Evolutionary conservation across 2,797 vertebrate genomes (phyloP).

Genomic region (Tiaroga cobitis): DNA sequence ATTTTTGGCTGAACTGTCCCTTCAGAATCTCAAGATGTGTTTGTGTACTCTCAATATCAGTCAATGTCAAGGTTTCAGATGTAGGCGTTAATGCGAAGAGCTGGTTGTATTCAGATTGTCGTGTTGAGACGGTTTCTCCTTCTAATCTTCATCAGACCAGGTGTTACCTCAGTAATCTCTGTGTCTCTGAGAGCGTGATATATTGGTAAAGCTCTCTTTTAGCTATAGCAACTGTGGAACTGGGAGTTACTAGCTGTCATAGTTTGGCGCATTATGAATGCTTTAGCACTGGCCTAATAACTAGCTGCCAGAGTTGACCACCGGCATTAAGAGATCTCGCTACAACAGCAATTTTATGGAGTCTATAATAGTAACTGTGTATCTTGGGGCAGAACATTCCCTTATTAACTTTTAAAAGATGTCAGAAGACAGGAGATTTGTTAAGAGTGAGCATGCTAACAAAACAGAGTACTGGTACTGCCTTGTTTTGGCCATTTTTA

Average conservation of each 20-base stretch:
- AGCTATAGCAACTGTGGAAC: slow-evolving; percentile 17
- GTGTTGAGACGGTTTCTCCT: neutral
- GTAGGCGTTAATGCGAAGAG: neutral
- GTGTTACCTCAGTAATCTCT: slow-evolving; percentile 41
- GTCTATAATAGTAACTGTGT: slow-evolving; percentile 24
- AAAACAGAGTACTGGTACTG: neutral
- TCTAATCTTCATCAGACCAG: slow-evolving; percentile 50
- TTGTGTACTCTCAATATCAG: neutral
- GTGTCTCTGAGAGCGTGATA: slow-evolving; percentile 29
- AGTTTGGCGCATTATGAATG: slow-evolving; percentile 35
- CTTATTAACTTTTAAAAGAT: slow-evolving; percentile 3
- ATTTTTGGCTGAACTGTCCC: neutral
- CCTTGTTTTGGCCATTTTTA: neutral
- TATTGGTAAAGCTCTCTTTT: slow-evolving; percentile 15
- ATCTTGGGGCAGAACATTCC: slow-evolving; percentile 12
- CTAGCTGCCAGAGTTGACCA: slow-evolving; percentile 55
- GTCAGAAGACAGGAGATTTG: neutral
- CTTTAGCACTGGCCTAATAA: slow-evolving; percentile 52
- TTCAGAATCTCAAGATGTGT: neutral
- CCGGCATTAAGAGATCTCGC: slow-evolving; percentile 47
- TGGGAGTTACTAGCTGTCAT: slow-evolving; percentile 41
- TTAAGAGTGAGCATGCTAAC: neutral
- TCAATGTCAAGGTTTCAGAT: slow-evolving; percentile 21
- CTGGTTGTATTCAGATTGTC: neutral
- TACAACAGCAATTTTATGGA: slow-evolving; percentile 25